A percentile compares a stretch with the other conserved stretches of the same genome.
phyloP scores from a whole-genome alignment of 2,888 invertebrate species.

The Pristionchus exspectatus region DNA sequence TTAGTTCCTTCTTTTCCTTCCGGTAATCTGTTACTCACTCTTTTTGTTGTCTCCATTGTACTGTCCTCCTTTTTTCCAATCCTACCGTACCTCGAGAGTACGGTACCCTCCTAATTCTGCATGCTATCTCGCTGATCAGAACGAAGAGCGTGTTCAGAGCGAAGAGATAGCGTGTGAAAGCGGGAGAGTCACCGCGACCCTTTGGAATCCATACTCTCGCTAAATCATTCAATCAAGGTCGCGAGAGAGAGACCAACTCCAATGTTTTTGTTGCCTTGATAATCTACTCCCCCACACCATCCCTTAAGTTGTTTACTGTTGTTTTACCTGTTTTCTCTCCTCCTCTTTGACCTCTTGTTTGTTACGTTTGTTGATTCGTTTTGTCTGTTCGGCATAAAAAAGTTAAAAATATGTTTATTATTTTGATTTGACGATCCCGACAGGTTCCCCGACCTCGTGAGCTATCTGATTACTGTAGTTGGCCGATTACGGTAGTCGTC shows the following conservation, averaged over 20 bases:
- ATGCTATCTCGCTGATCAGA: not conserved
- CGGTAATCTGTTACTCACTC: not conserved
- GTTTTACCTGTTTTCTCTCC: slow-evolving; percentile 33
- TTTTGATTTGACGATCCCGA: not conserved
- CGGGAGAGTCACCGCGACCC: not conserved
- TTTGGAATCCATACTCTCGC: not conserved
- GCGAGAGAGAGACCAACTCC: not conserved
- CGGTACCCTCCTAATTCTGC: not conserved
- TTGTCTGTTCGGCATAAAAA: slow-evolving; percentile 34
- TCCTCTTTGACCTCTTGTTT: not conserved
- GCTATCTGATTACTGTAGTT: slow-evolving; percentile 20
- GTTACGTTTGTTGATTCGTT: slow-evolving; percentile 47
- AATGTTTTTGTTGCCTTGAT: not conserved
- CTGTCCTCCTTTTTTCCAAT: not conserved
- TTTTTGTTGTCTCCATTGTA: slow-evolving; percentile 2
- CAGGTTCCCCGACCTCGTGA: slow-evolving; percentile 38
- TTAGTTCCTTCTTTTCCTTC: not conserved
- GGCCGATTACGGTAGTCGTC: not conserved
- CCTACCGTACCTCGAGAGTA: not conserved
- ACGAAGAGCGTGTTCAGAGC: not conserved
- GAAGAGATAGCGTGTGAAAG: not conserved
- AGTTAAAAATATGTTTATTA: not conserved
- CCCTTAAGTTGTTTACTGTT: not conserved
- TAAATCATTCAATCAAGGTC: slow-evolving; percentile 40
- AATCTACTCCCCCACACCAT: not conserved